Base-by-base conservation (phyloP, 2,113 vertebrate species). In the Pteropus alecto region DNA sequence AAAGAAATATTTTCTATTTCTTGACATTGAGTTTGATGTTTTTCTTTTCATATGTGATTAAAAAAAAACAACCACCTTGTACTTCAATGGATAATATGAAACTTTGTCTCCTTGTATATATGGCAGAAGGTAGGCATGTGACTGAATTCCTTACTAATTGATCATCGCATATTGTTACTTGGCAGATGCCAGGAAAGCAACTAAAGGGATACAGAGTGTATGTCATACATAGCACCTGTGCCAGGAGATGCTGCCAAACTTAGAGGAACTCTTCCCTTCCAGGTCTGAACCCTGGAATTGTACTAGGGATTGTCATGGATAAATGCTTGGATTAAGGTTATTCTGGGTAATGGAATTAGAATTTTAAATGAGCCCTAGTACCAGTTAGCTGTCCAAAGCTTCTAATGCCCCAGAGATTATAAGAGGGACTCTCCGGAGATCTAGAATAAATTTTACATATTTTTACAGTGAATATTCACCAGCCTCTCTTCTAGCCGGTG, bases 1-100 rank as follows among this genome's bases (percentile, higher is more conserved):
- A 46, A 87, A 96, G 15, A 81, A 84, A 48, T 78, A 13, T n/a
- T 79, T 94, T 95, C 26, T 83, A 6, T 84, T 92, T 65, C 30
- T 93, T 81, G 30, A 82, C 26, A 28, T n/a, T 26, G 83, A 90
- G 60, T 90, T 93, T 46, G 38, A 30, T 79, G 76, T 84, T 92
- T 94, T 56, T 12, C 54, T 94, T 96, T 84, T 61, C 68, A 41
- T 28, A 6, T 92, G 24, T 93, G 65, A 70, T 54, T 77, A 4
- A 21, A 28, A 67, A 84, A 30, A 73, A 26, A 46, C 28, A 30
- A 6, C 9, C 30, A 14, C 41, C n/a, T 70, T 19, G 16, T 60
- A 24, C 18, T 82, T 90, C 35, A 58, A 2, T 35, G 19, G 51
- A 13, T 51, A 58, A 33, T 8, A 43, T 58, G 46, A 85, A 7